Evolutionary conservation across 2,888 invertebrate species (phyloP).

Genomic region (Apamea anceps): DNA sequence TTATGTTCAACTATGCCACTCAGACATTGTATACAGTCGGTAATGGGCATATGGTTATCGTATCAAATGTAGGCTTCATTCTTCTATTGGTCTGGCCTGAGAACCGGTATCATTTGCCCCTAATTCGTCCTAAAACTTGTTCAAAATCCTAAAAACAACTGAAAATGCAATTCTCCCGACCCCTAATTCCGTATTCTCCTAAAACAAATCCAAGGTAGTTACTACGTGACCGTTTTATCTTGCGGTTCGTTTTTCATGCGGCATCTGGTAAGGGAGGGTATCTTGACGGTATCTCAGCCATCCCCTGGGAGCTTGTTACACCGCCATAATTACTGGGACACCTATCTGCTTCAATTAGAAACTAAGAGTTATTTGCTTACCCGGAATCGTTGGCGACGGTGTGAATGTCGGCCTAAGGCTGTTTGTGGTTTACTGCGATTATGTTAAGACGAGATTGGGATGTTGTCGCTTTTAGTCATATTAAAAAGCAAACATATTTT

Average conservation of each 20-base stretch:
- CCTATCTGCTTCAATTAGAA: slow-evolving; percentile 86
- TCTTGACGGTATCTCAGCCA: slow-evolving; percentile 67
- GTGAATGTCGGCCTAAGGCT: slow-evolving; percentile 45
- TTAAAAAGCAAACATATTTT: background rate
- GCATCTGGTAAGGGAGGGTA: slow-evolving; percentile 73
- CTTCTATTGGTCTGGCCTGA: background rate
- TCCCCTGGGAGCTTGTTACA: slow-evolving; percentile 85
- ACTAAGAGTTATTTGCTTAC: slow-evolving; percentile 77
- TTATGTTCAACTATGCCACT: too few species aligned
- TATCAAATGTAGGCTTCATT: background rate
- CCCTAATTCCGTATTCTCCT: slow-evolving; percentile 30
- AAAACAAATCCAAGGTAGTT: slow-evolving; percentile 47
- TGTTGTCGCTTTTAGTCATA: background rate
- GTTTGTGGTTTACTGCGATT: slow-evolving; percentile 39
- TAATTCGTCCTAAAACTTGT: background rate
- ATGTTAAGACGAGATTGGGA: slow-evolving; percentile 14
- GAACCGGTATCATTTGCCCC: background rate
- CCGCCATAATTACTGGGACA: slow-evolving; percentile 84
- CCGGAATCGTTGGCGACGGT: slow-evolving; percentile 67
- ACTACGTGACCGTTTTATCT: slow-evolving; percentile 68
- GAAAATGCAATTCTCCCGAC: background rate
- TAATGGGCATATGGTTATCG: background rate
- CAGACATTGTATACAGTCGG: background rate
- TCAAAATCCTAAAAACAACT: slow-evolving; percentile 2
- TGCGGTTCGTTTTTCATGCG: slow-evolving; percentile 75